Conservation (phyloP, 1,140 invertebrate genomes). For the Diorhabda elongata region DNA sequence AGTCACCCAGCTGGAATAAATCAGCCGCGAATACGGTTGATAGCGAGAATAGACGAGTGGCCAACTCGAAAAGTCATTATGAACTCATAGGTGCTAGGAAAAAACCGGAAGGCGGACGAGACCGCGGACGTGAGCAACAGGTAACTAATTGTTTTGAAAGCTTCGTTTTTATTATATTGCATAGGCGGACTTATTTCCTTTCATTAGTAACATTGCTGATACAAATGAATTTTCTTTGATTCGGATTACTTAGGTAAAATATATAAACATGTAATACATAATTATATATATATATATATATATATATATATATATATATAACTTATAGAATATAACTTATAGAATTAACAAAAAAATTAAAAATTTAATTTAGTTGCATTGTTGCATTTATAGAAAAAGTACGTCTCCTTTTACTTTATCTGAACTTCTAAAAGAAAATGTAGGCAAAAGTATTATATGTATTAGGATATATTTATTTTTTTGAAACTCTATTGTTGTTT, state of each 20-base stretch:
- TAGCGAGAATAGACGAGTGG: conserved; percentile 27
- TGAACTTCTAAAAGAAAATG: too few species aligned
- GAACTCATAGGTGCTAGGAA: conserved; percentile 38
- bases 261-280: too few species aligned
- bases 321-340: too few species aligned
- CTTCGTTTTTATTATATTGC: conserved; percentile 7
- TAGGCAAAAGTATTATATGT: not conserved
- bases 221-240: too few species aligned
- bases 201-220: not conserved
- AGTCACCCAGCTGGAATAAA: conserved; percentile 43
- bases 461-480: not conserved
- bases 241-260: too few species aligned
- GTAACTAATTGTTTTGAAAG: conserved; percentile 30
- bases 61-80: conserved; percentile 42
- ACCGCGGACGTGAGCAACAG: conserved; percentile 40
- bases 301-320: too few species aligned
- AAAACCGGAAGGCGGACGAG: conserved; percentile 38
- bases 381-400: too few species aligned
- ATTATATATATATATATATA: too few species aligned
- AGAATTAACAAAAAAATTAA: too few species aligned
- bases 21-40: conserved; percentile 30
- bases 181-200: not conserved
- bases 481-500: not conserved
- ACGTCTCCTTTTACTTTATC: too few species aligned
- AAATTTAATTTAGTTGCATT: too few species aligned